Conservation (phyloP, 2,797 vertebrate genomes). For the Poecilia picta region DNA sequence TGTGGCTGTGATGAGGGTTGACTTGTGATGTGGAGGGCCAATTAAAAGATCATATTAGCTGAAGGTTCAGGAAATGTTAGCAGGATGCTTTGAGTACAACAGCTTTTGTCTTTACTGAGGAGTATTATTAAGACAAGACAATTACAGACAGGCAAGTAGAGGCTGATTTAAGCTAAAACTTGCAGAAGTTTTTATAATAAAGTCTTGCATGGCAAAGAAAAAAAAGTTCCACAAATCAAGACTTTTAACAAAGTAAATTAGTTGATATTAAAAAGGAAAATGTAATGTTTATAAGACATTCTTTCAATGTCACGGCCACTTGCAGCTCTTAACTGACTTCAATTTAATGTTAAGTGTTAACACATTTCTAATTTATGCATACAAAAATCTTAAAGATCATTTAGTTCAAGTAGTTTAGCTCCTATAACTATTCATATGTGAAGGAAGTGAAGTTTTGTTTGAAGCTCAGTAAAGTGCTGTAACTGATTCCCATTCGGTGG, state of each 20-base stretch:
- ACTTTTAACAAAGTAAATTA: not conserved
- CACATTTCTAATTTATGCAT: not conserved
- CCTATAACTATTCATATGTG: not conserved
- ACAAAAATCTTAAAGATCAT: not conserved
- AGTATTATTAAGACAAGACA: not conserved
- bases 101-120: not conserved
- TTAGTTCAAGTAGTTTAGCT: not conserved
- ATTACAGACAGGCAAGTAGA: not conserved
- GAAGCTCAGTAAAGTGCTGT: not conserved
- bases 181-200: not conserved
- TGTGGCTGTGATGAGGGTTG: constrained; percentile 11
- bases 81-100: not conserved
- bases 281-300: not conserved
- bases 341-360: not conserved
- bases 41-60: constrained; percentile 16
- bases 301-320: not conserved
- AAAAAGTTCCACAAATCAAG: not conserved
- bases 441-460: not conserved
- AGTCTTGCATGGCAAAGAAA: not conserved
- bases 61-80: not conserved
- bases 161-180: not conserved
- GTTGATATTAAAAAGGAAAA: not conserved
- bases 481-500: not conserved
- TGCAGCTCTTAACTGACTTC: not conserved
- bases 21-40: constrained; percentile 3